Base-by-base conservation (phyloP, 2,113 vertebrate species). In the Caranx ignobilis region DNA sequence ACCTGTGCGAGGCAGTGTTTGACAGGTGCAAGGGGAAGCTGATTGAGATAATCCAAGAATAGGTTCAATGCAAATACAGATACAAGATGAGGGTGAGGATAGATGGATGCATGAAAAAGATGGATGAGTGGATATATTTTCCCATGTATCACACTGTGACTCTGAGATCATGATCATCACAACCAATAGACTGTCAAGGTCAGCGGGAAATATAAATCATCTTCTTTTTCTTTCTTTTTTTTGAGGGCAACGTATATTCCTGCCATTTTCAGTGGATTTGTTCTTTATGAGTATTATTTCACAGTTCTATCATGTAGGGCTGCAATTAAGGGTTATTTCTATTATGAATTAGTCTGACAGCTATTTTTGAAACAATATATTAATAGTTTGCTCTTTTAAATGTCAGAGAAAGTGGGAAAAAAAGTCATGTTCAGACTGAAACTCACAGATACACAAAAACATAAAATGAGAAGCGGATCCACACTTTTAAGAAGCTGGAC, bases 31-130 rank as follows among this genome's bases (percentile, higher is more conserved):
- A 94, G 93, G 93, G 93, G 94, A 94, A 95, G 92, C 93, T 95
- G 93, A 95, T 96, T 94, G 92, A 95, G 96, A 96, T 95, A 96
- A 96, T 96, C 92, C 95, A 93, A 93, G 92, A 94, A 95, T 93
- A 93, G 94, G 92, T 91, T 94, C 93, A 94, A 96, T 95, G 95
- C 96, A 97, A 97, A 96, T 95, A 93, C 95, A 96, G 92, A 92
- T 96, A 96, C 96, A 92, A 94, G 91, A 91, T 90, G 90, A 77
- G 81, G 81, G 87, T 71, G 80, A 95, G 91, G 94, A 95, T 96
- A 92, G 95, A 93, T 93, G 96, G 96, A 86, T 81, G 89, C 89
- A 75, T 87, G 89, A 83, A 88, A 89, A 95, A 93, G 94, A 95
- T 96, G 92, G 95, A 94, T 94, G 96, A 95, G 95, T 95, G 95